A percentile compares a stretch with the other conserved stretches of the same genome.
Conservation (phyloP, 2,888 invertebrate species). For the Synanthedon vespiformis region DNA sequence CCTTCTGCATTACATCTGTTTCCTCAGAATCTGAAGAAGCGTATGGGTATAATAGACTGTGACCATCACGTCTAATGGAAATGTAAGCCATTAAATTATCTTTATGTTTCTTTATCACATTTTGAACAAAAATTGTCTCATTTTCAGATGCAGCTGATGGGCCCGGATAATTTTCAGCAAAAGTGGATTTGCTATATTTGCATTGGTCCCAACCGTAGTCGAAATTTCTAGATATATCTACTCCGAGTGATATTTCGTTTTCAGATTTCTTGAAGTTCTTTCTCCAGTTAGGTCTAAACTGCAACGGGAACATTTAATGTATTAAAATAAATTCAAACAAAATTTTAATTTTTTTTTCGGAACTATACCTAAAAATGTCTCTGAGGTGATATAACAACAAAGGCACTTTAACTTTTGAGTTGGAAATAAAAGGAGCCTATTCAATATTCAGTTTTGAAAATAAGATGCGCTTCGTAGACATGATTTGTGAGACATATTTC, state of each 20-base stretch:
- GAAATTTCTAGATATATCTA: slow-evolving; percentile 51
- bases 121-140: slow-evolving; percentile 72
- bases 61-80: slow-evolving; percentile 79
- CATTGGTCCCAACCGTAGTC: slow-evolving; percentile 39
- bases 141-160: slow-evolving; percentile 70
- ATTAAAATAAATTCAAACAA: too few species aligned
- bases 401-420: too few species aligned
- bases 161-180: slow-evolving; percentile 67
- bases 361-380: too few species aligned
- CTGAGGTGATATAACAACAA: too few species aligned
- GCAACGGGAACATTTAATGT: neutral
- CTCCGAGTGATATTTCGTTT: slow-evolving; percentile 26
- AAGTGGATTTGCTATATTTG: slow-evolving; percentile 16
- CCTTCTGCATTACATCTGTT: slow-evolving; percentile 11
- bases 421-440: too few species aligned
- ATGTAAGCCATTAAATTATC: slow-evolving; percentile 73
- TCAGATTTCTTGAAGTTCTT: slow-evolving; percentile 33
- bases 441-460: too few species aligned
- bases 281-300: slow-evolving; percentile 21
- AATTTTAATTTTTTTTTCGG: too few species aligned
- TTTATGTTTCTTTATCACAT: slow-evolving; percentile 61
- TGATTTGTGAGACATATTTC: too few species aligned
- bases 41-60: slow-evolving; percentile 74
- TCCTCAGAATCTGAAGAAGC: slow-evolving; percentile 45
- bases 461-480: too few species aligned